Conservation (phyloP, 2,888 invertebrate genomes). For the Agonum fuliginosum region DNA sequence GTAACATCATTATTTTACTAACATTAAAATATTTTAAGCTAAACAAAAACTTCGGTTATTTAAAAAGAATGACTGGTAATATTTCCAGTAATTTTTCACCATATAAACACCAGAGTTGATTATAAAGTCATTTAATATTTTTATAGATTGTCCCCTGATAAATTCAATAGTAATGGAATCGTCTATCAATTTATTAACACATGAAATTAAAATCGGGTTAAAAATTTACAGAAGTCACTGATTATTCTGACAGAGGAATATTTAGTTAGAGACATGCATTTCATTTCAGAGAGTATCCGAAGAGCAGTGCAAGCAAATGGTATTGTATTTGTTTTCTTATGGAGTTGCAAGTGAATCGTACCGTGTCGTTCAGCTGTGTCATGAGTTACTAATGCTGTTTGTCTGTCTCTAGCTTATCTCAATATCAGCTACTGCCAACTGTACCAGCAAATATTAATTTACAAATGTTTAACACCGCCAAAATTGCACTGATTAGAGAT, state of each 20-base stretch:
- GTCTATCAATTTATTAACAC: slow-evolving; percentile 24
- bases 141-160: background rate
- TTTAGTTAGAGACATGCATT: slow-evolving; percentile 70
- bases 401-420: slow-evolving; percentile 55
- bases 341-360: slow-evolving; percentile 47
- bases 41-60: too few species aligned
- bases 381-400: slow-evolving; percentile 55
- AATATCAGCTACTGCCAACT: slow-evolving; percentile 38
- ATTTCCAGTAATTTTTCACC: too few species aligned
- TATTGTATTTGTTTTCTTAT: slow-evolving; percentile 75
- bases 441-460: slow-evolving; percentile 9
- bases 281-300: slow-evolving; percentile 89
- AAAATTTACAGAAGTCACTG: slow-evolving; percentile 31
- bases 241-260: background rate
- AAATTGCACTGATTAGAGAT: background rate
- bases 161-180: too few species aligned
- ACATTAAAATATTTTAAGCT: too few species aligned
- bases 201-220: slow-evolving; percentile 11
- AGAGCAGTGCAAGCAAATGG: slow-evolving; percentile 89
- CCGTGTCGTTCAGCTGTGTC: slow-evolving; percentile 34
- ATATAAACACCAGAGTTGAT: too few species aligned
- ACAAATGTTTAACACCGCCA: background rate
- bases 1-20: too few species aligned
- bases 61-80: too few species aligned
- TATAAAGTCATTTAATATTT: too few species aligned